phyloP scores from a whole-genome alignment of 2,888 invertebrate genomes.

The Eristalis pertinax region DNA sequence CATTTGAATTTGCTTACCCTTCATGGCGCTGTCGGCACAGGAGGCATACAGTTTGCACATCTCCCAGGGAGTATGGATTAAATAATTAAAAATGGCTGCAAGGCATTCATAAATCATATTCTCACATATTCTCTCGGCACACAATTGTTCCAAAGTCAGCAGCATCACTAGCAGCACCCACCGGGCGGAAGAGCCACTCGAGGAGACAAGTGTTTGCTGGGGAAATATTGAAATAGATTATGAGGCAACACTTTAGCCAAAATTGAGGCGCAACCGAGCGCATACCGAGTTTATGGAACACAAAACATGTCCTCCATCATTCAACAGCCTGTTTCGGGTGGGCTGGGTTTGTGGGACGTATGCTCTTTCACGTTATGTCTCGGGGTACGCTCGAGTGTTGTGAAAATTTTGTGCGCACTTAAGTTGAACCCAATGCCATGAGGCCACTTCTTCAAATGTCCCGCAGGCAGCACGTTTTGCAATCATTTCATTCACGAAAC shows the following conservation, averaged over 20 bases:
- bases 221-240: slow-evolving; percentile 62
- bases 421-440: slow-evolving; percentile 17
- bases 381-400: slow-evolving; percentile 10
- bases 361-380: background rate
- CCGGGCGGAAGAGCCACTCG: background rate
- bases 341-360: background rate
- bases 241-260: slow-evolving; percentile 43
- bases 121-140: slow-evolving; percentile 20
- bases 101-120: slow-evolving; percentile 65
- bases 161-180: background rate
- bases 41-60: background rate
- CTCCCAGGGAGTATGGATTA: slow-evolving; percentile 4
- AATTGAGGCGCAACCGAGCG: slow-evolving; percentile 41
- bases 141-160: slow-evolving; percentile 53
- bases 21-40: too few relatives aligned
- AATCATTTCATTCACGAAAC: slow-evolving; percentile 27
- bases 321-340: slow-evolving; percentile 53
- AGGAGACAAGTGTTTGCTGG: slow-evolving; percentile 43
- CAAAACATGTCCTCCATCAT: slow-evolving; percentile 57
- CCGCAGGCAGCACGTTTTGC: slow-evolving; percentile 7
- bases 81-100: slow-evolving; percentile 51
- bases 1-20: too few relatives aligned
- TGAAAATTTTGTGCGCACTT: slow-evolving; percentile 1
- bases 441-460: slow-evolving; percentile 7
- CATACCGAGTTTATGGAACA: background rate